A percentile compares a stretch with the other conserved stretches of the same genome.
These are phyloP conservation scores for Sacculina carcini DNA, from an alignment of 2,888 invertebrate genomes.

Conservation along the genomic window DNA sequence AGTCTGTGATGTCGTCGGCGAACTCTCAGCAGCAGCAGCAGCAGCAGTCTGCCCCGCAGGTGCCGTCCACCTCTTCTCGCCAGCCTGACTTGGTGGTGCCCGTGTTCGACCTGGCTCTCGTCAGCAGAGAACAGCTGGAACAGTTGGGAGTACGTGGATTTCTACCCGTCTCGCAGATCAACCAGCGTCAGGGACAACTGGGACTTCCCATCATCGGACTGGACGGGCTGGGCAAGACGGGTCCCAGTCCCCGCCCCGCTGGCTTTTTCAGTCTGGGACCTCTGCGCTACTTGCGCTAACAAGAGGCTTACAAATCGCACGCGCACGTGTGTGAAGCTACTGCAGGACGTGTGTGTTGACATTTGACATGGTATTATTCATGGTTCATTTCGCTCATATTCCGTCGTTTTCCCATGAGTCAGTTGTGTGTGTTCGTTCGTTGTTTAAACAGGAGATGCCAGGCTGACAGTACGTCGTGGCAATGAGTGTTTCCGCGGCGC, in stretches of 20 bases:
- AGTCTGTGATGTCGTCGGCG: too few relatives aligned
- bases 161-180: constrained; percentile 13
- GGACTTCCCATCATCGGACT: constrained; percentile 13
- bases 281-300: neutral
- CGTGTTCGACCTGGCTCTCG: constrained; percentile 12
- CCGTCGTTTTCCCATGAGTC: too few relatives aligned
- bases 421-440: too few relatives aligned
- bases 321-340: too few relatives aligned
- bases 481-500: too few relatives aligned
- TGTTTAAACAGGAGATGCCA: too few relatives aligned
- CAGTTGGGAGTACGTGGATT: constrained; percentile 13
- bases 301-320: too few relatives aligned
- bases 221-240: constrained; percentile 11
- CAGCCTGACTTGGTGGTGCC: constrained; percentile 12
- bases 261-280: neutral
- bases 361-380: too few relatives aligned
- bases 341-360: too few relatives aligned
- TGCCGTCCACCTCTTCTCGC: constrained; percentile 16
- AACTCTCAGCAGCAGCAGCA: constrained; percentile 23
- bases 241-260: neutral
- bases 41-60: constrained; percentile 23
- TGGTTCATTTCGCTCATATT: too few relatives aligned
- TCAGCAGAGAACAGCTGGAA: constrained; percentile 13
- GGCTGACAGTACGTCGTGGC: too few relatives aligned
- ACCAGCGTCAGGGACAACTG: constrained; percentile 13